Base-by-base conservation (phyloP, 2,888 invertebrate genomes). In the Agrenia bidenticulata region DNA sequence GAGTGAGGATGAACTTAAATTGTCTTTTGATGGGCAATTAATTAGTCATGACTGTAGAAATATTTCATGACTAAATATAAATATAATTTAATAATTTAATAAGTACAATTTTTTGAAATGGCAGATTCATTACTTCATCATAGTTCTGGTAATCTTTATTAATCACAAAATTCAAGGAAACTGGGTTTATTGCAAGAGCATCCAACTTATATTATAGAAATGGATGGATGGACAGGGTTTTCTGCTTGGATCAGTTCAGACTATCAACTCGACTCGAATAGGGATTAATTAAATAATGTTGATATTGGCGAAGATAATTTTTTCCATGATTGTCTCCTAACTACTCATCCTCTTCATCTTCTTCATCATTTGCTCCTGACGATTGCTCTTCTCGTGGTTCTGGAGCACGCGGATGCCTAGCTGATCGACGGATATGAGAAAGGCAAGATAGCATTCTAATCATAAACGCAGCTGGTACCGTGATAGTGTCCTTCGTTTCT, bases 391-490 rank as follows among this genome's bases (percentile, higher is more conserved):
- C 45, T 17, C 17, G 5, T 45, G 45, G 45, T 5, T 17, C 19
- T 17, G n/a, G 7, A 9, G 17, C 9, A 17, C 45, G 45, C 45
- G 45, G 45, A 26, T 24, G 26, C 19, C 55, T 27, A n/a, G 56
- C 61, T 9, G 65, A 42, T 17, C 70, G 32, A 2, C 67, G 61
- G 24, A 70, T 70, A 27, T 70, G 67, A 24, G 67, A 67, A 32
- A 70, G 57, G 49, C 70, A 70, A 2, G 63, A 63, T 0, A 70
- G 37, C 70, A 70, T 70, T 5, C 70, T 37, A 15, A 92, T 88
- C 90, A 92, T 90, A 79, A 92, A 90, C 59, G 89, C 87, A 19
- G 92, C 91, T 37, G 92, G 92, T 61, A 92, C 90, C 26, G 92
- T 92, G 69, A 92, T 89, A 1, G 92, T 92, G 78, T 92, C 91